Conservation (phyloP, 2,797 vertebrate genomes). For the Propithecus deckenii region DNA sequence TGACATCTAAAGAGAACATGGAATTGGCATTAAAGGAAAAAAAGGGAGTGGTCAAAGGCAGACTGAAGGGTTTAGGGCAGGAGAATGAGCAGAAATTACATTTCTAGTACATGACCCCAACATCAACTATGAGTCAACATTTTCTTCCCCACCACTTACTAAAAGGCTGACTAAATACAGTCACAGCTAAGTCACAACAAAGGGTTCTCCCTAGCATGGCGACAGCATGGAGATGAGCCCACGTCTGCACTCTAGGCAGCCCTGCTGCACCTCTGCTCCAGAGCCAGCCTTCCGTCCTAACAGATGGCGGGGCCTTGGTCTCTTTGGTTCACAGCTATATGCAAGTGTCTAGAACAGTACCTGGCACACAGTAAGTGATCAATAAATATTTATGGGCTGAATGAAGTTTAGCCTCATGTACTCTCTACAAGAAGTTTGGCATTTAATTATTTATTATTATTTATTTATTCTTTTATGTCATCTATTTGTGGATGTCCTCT, state of each 20-base stretch:
- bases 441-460: not conserved
- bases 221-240: not conserved
- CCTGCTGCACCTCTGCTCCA: not conserved
- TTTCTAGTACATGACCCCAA: not conserved
- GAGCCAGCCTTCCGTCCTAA: too few species aligned
- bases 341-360: not conserved
- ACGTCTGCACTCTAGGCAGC: not conserved
- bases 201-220: not conserved
- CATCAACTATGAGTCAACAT: not conserved
- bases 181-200: not conserved
- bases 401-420: not conserved
- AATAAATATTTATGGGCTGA: not conserved
- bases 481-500: not conserved
- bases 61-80: not conserved
- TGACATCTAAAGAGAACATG: constrained; percentile 61
- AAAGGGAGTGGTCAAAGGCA: not conserved
- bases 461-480: not conserved
- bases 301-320: not conserved
- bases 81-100: not conserved
- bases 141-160: not conserved
- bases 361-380: not conserved
- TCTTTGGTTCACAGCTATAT: too few species aligned
- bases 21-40: not conserved
- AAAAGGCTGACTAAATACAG: not conserved
- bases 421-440: not conserved